Evolutionary conservation across 1,140 invertebrate genomes (phyloP), one percentile per base, ranked within the genome.

Genomic region (Liolophura sinensis): DNA sequence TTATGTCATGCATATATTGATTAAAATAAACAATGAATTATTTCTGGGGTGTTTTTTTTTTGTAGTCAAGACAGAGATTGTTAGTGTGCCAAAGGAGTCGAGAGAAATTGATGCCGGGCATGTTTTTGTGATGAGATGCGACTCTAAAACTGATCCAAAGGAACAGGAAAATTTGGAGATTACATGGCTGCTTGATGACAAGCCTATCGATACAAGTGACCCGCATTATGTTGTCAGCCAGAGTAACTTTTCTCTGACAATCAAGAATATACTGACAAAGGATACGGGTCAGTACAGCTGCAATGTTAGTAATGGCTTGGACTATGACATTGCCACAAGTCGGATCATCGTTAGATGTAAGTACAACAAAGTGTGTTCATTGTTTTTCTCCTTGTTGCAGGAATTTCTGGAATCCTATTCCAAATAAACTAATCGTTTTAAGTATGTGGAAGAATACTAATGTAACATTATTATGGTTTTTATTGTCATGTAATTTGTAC

Each of bases 221-320:
- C 47, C 65, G 18, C 58, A 48, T 40, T 40, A 5, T 40, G 24
- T 67, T 25, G 57, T 74, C 22, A 57, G 31, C 9, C 54, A 64
- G 1, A 24, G 52, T n/a, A 62, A 49, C 15, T 66, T 63, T n/a
- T 55, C 40, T 11, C 59, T 77, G 16, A 67, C 31, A 4, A 74
- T 77, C 27, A 68, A 60, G 0, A 20, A 52, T 20, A 64, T 71
- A 6, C 69, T 50, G 24, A 75, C 72, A 52, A 69, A 73, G 57
- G 75, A 77, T 60, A 75, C 73, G 15, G 77, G 68, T 0, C 67
- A 65, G 18, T 78, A 78, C 57, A 78, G 72, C 0, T 78, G 77
- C 69, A 48, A 74, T 16, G 77, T 75, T 16, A 63, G 61, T 59
- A 78, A 77, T 72, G 64, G 66, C 15, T 62, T 78, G 14, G 77